Conservation (phyloP, 2,888 invertebrate species). For the Parapristionchus giblindavisi region DNA sequence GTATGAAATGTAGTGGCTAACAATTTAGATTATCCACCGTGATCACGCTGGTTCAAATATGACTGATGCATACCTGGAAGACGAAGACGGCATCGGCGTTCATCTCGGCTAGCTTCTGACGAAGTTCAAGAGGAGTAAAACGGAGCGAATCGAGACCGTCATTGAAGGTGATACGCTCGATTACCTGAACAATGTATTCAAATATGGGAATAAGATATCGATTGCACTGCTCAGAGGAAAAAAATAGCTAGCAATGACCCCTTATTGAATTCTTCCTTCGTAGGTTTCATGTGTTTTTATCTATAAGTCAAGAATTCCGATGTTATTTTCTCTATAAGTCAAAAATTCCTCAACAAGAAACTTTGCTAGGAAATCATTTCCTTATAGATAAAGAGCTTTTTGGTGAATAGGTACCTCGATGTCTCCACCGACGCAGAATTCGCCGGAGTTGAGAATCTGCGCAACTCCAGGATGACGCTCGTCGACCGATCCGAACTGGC, state of each 20-base stretch:
- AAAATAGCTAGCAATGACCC: too few species aligned
- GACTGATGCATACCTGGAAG: conserved; percentile 78
- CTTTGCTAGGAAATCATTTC: too few species aligned
- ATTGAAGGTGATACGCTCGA: conserved; percentile 87
- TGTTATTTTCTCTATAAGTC: too few species aligned
- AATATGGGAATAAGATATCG: too few species aligned
- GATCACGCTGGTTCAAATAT: not conserved
- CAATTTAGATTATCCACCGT: too few species aligned
- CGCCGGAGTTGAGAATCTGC: conserved; percentile 90
- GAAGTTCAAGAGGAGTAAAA: conserved; percentile 89
- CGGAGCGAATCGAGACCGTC: conserved; percentile 94
- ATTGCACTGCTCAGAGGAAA: too few species aligned
- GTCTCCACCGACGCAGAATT: conserved; percentile 94
- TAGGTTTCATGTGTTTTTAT: too few species aligned
- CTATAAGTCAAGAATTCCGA: too few species aligned
- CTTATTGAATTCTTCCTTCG: too few species aligned
- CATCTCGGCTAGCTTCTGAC: conserved; percentile 80
- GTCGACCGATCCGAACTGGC: conserved; percentile 83
- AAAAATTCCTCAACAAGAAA: too few species aligned
- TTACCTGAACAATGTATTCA: conserved; percentile 77
- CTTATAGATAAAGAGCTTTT: too few species aligned
- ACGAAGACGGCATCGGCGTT: conserved; percentile 95
- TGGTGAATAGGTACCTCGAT: conserved; percentile 78
- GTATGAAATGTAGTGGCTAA: too few species aligned
- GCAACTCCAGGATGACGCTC: conserved; percentile 70